Base-by-base conservation (phyloP, 2,888 invertebrate genomes). In the Ecdyonurus torrentis region DNA sequence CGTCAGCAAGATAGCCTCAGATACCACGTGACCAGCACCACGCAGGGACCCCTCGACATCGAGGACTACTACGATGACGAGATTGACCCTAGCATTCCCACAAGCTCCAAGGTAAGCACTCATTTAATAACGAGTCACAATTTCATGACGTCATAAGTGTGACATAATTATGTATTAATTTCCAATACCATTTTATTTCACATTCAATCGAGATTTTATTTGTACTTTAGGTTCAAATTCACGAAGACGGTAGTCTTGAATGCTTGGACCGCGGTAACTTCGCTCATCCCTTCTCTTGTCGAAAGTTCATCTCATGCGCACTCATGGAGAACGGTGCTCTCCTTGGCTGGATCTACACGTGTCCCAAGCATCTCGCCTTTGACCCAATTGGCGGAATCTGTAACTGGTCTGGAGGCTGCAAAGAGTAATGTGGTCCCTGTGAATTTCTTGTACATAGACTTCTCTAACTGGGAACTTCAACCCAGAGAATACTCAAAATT, bases 321-420 rank as follows among this genome's bases (percentile, higher is more conserved):
- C 82, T 81, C 73, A 85, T 89, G 78, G 89, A 90, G 67, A 85
- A 83, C 70, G 71, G 70, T 5, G 87, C 86, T 18, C 82, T 91
- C 1, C 76, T 88, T 1, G 91, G 91, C 7, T 92, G 91, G 84
- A 91, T 90, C 70, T 93, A 93, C 76, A 86, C 89, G 18, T 93
- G 93, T 72, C 92, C 92, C 0, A 84, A 85, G 69, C 87, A 87
- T 37, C 78, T 93, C 2, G 89, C 89, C 70, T 93, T 91, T 72
- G 92, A 93, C 73, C 91, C 91, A 0, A 85, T 91, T 1, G 92
- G 91, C 2, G 91, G 91, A 23, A 91, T 91, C 68, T 93, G 93
- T 73, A 92, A 92, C 75, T 92, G 91, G 90, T 84, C 89, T 0
- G 85, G 87, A 0, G 89, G 88, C 1, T 91, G 91, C 70, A 82